Base-by-base conservation (phyloP, 2,113 vertebrate species). In the Gymnorhina tibicen region DNA sequence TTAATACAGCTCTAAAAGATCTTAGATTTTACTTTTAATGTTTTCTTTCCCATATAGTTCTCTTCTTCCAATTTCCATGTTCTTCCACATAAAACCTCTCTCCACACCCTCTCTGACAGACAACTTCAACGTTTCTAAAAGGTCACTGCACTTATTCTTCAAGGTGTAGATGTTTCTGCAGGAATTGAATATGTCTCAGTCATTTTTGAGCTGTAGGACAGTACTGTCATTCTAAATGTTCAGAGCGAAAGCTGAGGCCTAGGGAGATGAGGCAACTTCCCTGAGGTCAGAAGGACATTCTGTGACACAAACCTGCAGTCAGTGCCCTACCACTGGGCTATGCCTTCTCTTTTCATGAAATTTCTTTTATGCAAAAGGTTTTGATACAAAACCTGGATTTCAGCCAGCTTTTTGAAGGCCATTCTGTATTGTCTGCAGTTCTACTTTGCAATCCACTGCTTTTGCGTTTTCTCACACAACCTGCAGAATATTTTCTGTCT, bases 101-200 rank as follows among this genome's bases (percentile, higher is more conserved):
- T 94, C 60, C 30, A 23, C 19, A 55, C 60, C 30, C n/a, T 74
- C 35, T 55, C 89, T 92, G 83, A 84, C 85, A 86, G 83, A 74
- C 62, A 88, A 67, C 33, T 63, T 77, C 53, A 81, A 60, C 26
- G 6, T 84, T 44, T 88, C 59, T 86, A 11, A 91, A 87, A 95
- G 91, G 76, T 89, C 80, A 78, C 50, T 6, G 3, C 80, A 44
- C 33, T 84, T 68, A 77, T 93, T 95, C 89, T 92, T 96, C 86
- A 93, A 95, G 76, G 79, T 84, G 80, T 67, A 35, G 35, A 55
- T 86, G 32, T 87, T 95, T 75, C 85, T 58, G 32, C 76, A 94
- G 76, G 88, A 91, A 75, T 6, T 75, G 79, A 94, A 86, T 93
- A 94, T 92, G 91, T 94, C 49, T 93, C 67, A 74, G 69, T 95